Percentiles rank a stretch among this genome's conserved stretches.
phyloP scores from a whole-genome alignment of 2,797 vertebrate species.

The Hozukius guyotensis region DNA sequence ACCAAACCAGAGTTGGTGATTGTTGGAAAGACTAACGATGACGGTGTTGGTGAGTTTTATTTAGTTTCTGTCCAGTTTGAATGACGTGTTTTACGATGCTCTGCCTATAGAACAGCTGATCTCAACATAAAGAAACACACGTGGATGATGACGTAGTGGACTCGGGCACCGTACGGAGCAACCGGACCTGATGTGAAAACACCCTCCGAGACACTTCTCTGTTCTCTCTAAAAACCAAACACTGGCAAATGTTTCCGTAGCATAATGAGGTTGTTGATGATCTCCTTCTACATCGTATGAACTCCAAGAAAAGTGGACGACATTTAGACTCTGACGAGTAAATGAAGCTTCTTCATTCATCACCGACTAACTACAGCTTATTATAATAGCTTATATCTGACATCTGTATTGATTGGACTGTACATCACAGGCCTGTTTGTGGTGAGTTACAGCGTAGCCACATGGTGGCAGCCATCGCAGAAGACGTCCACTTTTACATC shows the following conservation, averaged over 20 bases:
- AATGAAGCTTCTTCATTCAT: conserved; percentile 54
- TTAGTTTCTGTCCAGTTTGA: too few relatives aligned
- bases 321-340: conserved; percentile 62
- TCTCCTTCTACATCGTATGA: conserved; percentile 18
- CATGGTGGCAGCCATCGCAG: conserved; percentile 24
- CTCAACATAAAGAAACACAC: too few relatives aligned
- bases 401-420: conserved; percentile 63
- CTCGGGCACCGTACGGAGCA: too few relatives aligned
- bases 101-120: too few relatives aligned
- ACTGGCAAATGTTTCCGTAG: conserved; percentile 9
- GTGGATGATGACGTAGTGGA: too few relatives aligned
- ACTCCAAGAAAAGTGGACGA: conserved; percentile 37
- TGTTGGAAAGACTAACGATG: too few relatives aligned
- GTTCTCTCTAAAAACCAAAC: background rate
- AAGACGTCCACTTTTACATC: conserved; percentile 37
- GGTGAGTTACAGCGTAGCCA: conserved; percentile 36
- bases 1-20: too few relatives aligned
- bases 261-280: conserved; percentile 11
- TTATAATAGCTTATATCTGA: conserved; percentile 75
- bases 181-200: too few relatives aligned
- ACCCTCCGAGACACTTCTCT: background rate
- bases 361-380: conserved; percentile 62
- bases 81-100: too few relatives aligned
- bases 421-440: conserved; percentile 66
- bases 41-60: too few relatives aligned